Percentiles rank a stretch among this genome's conserved stretches.
Evolutionary conservation across 2,888 invertebrate genomes (phyloP).

Genomic region (Germaria angustata): DNA sequence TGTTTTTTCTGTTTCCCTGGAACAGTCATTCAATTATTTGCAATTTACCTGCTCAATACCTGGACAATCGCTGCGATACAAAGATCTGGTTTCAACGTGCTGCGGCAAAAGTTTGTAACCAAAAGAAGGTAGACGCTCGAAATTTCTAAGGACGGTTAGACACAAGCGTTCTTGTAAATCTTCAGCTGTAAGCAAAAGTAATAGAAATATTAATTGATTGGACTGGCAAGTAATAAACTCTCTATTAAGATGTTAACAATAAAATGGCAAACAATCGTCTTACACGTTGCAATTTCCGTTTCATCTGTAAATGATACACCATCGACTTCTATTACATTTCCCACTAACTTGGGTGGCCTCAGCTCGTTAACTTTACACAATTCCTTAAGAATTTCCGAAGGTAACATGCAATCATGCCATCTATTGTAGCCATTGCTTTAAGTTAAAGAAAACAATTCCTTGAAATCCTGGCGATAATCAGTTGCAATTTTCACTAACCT

Average conservation of each 20-base stretch:
- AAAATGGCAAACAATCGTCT: not conserved
- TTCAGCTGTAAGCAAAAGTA: conserved; percentile 74
- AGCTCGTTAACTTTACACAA: conserved; percentile 86
- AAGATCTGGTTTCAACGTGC: conserved; percentile 92
- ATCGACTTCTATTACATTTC: conserved; percentile 82
- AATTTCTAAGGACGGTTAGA: conserved; percentile 86
- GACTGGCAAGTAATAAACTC: too few relatives aligned
- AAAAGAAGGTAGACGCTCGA: conserved; percentile 88
- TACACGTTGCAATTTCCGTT: conserved; percentile 74
- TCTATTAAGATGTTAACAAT: too few relatives aligned
- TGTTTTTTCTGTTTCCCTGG: not conserved
- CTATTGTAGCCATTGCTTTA: conserved; percentile 84
- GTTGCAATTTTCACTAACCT: conserved; percentile 80
- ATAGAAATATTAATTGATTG: too few relatives aligned
- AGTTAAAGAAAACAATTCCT: not conserved
- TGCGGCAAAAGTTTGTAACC: conserved; percentile 92
- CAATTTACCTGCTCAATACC: conserved; percentile 85
- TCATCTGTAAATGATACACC: conserved; percentile 75
- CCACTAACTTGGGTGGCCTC: conserved; percentile 81
- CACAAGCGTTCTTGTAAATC: conserved; percentile 88
- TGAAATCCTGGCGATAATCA: not conserved
- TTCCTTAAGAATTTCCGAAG: conserved; percentile 86
- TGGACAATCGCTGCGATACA: conserved; percentile 87
- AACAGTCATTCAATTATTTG: not conserved
- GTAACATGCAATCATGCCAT: conserved; percentile 89